Conservation (phyloP, 2,888 invertebrate species). For the Mesoligia furuncula region DNA sequence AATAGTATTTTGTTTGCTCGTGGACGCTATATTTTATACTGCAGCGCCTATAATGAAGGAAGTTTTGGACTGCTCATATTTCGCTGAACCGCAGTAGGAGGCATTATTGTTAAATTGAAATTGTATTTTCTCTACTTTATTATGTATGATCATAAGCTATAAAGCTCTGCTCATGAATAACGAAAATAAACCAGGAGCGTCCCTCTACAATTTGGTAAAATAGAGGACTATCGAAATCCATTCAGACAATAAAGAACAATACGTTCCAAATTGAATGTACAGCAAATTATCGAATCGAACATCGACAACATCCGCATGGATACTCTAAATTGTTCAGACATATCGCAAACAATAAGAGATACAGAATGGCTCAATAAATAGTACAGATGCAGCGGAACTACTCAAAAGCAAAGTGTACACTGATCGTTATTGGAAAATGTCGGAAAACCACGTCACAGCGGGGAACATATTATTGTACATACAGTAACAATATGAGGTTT, state of each 20-base stretch:
- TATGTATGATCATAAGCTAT: conserved; percentile 27
- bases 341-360: conserved; percentile 58
- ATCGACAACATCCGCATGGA: conserved; percentile 47
- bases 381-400: conserved; percentile 63
- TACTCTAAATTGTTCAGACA: conserved; percentile 55
- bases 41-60: conserved; percentile 28
- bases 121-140: conserved; percentile 35
- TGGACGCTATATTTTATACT: conserved; percentile 43
- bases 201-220: conserved; percentile 24
- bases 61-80: conserved; percentile 32
- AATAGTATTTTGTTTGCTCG: conserved; percentile 48
- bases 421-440: conserved; percentile 63
- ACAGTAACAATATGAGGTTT: conserved; percentile 52
- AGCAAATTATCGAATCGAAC: conserved; percentile 55
- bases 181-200: conserved; percentile 11
- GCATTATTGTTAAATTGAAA: conserved; percentile 36
- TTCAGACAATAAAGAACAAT: conserved; percentile 53
- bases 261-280: conserved; percentile 43
- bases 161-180: conserved; percentile 41
- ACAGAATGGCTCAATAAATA: conserved; percentile 63
- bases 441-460: conserved; percentile 53
- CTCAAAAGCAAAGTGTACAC: conserved; percentile 62
- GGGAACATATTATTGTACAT: conserved; percentile 56
- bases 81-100: conserved; percentile 11
- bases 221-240: conserved; percentile 32